phyloP scores from a whole-genome alignment of 2,113 vertebrate genomes.

The Albula glossodonta region DNA sequence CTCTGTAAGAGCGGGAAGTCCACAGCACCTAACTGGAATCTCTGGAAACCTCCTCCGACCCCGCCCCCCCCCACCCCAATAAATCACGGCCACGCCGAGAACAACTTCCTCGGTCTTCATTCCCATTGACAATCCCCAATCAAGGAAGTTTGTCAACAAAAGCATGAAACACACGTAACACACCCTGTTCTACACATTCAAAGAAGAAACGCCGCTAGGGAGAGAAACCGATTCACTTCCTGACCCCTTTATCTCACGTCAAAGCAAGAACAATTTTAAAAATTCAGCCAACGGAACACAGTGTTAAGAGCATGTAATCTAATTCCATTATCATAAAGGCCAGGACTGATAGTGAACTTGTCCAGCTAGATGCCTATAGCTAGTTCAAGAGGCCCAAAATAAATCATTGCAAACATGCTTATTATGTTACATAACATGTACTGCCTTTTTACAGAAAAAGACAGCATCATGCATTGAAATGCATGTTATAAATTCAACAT shows the following conservation, averaged over 20 bases:
- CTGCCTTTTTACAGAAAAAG: neutral
- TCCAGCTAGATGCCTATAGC: neutral
- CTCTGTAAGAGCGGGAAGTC: conserved; percentile 9
- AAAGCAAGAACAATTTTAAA: neutral
- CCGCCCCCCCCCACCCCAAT: neutral
- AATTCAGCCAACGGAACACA: neutral
- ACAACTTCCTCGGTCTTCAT: neutral
- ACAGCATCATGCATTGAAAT: neutral
- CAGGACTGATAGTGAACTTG: neutral
- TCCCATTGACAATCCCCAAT: neutral
- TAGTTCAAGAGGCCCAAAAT: neutral
- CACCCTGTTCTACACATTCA: neutral
- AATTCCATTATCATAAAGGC: neutral
- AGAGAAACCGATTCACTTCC: neutral
- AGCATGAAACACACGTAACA: neutral
- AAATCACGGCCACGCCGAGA: neutral
- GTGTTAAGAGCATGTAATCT: neutral
- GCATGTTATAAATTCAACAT: neutral
- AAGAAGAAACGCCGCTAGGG: neutral
- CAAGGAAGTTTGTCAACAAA: neutral
- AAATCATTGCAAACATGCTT: neutral
- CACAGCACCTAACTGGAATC: neutral
- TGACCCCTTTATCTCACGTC: neutral
- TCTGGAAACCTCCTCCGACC: neutral
- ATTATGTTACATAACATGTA: neutral